Base-by-base conservation (phyloP, 2,797 vertebrate species). In the Acrocephalus scirpaceus region DNA sequence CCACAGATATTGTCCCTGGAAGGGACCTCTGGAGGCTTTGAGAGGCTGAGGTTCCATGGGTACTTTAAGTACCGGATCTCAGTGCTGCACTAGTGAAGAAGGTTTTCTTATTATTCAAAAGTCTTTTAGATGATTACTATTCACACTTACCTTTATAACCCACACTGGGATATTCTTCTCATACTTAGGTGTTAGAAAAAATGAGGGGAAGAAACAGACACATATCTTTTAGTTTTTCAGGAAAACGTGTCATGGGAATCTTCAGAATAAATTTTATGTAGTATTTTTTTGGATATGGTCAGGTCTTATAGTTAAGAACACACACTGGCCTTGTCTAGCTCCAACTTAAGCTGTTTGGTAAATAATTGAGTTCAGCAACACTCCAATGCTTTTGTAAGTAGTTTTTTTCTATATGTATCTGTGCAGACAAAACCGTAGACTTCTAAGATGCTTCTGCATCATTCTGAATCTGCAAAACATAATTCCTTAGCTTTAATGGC, bases 171-270 rank as follows among this genome's bases (percentile, higher is more conserved):
- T 65, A 16, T 67, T 81, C n/a, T 72, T 69, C 75, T 23, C 9
- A 32, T 42, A 32, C 5, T 62, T 50, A 51, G 4, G 4, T 72
- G 5, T 40, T 44, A 71, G 13, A 51, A 78, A 91, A 77, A 71
- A 42, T 22, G 5, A 32, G 11, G 3, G 26, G 7, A 18, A 85
- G 21, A 42, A 45, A 0, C 8, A 73, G 14, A 15, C 4, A 47
- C 1, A 13, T 4, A 13, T 2, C 1, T 77, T 86, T 54, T 40
- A 29, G 3, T 58, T 70, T 86, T 83, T 67, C 29, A 83, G n/a
- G 22, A 58, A 11, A 26, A 4, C 0, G 0, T 29, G 36, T 45
- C 36, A 42, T 29, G 9, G 9, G 8, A 56, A 21, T 21, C 10
- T 58, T 88, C 7, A 29, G 57, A 67, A 64, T 23, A 62, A 51